Conservation (phyloP, 2,113 vertebrate genomes). For the Oceanites oceanicus region DNA sequence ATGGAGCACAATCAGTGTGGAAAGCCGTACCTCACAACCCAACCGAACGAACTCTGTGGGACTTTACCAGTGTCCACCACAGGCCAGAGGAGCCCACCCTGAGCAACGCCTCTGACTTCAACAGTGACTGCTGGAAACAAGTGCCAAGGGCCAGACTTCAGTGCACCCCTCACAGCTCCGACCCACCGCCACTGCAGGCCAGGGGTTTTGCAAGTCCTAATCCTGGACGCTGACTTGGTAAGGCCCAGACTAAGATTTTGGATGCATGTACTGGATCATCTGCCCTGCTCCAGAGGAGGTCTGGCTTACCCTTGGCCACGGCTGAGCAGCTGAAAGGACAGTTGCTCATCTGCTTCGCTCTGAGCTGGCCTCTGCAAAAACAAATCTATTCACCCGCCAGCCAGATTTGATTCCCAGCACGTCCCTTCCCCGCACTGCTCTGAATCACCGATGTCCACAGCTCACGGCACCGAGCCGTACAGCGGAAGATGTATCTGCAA, state of each 20-base stretch:
- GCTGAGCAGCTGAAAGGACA: not conserved
- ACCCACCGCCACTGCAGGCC: not conserved
- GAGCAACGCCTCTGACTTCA: not conserved
- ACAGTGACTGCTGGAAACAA: not conserved
- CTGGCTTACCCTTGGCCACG: not conserved
- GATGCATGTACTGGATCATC: fast-evolving
- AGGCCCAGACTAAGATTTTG: not conserved
- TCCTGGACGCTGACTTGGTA: not conserved
- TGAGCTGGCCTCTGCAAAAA: not conserved
- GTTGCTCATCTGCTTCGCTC: not conserved
- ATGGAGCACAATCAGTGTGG: not conserved
- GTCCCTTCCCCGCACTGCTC: not conserved
- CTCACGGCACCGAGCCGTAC: not conserved
- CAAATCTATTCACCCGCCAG: not conserved
- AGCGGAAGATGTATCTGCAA: not conserved
- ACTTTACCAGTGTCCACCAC: not conserved
- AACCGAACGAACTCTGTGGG: not conserved
- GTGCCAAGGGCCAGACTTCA: not conserved
- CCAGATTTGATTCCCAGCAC: not conserved
- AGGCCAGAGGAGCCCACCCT: not conserved
- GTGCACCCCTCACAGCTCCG: not conserved
- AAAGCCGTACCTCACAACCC: not conserved
- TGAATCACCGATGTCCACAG: not conserved
- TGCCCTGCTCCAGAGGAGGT: not conserved
- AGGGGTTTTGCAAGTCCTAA: not conserved